Evolutionary conservation across 2,113 vertebrate species (phyloP).

Genomic region (Noctilio leporinus): DNA sequence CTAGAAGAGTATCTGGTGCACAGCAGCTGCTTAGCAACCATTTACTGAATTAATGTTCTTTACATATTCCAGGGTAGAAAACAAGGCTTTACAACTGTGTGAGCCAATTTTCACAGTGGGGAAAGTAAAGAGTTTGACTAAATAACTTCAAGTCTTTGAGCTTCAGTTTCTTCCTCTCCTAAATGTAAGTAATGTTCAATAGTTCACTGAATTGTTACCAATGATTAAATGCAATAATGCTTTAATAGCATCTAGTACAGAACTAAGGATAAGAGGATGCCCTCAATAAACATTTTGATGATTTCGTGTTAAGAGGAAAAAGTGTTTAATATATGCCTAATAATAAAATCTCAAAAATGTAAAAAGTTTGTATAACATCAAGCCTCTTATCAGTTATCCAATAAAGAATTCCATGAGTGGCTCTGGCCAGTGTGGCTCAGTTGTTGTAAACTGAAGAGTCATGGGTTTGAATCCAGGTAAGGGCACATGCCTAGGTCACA

Average conservation of each 20-base stretch:
- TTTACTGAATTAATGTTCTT: background rate
- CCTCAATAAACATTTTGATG: background rate
- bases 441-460: no score
- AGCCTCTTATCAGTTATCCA: background rate
- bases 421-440: no score
- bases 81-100: background rate
- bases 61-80: background rate
- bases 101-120: background rate
- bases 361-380: background rate
- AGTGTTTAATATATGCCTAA: background rate
- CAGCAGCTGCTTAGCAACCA: background rate
- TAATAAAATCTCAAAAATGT: constrained; percentile 27
- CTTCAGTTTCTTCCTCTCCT: background rate
- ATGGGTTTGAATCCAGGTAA: no score
- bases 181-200: constrained; percentile 25
- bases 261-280: background rate
- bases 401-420: background rate
- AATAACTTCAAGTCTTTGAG: background rate
- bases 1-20: background rate
- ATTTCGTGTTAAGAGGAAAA: background rate
- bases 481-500: no score
- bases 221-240: background rate
- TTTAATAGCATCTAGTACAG: background rate
- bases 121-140: background rate
- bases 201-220: background rate